Conservation (phyloP, 2,888 invertebrate genomes). For the Drosophila emarginata region DNA sequence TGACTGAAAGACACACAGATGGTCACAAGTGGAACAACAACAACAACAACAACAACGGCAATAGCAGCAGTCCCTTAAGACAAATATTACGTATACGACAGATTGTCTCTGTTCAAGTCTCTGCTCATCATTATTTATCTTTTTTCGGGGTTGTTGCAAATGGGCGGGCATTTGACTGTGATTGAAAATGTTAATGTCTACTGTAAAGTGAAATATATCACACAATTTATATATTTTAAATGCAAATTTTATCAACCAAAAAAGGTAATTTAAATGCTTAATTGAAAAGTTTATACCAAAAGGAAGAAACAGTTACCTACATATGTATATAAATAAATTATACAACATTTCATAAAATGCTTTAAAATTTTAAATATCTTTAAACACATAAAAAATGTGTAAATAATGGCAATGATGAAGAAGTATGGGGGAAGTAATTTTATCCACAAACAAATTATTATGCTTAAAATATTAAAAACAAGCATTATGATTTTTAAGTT, state of each 20-base stretch:
- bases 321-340: background rate
- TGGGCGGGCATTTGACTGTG: slow-evolving; percentile 7
- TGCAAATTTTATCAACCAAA: slow-evolving; percentile 19
- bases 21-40: slow-evolving; percentile 22
- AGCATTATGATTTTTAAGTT: too few relatives aligned
- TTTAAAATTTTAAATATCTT: background rate
- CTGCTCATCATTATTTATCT: slow-evolving; percentile 26
- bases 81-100: slow-evolving; percentile 25
- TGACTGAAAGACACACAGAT: slow-evolving; percentile 17
- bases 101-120: slow-evolving; percentile 18
- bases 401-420: too few relatives aligned
- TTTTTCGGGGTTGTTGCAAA: slow-evolving; percentile 1
- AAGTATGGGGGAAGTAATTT: too few relatives aligned
- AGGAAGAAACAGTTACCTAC: background rate
- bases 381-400: background rate
- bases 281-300: slow-evolving; percentile 26
- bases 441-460: too few relatives aligned
- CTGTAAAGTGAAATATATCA: slow-evolving; percentile 24
- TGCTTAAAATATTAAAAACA: too few relatives aligned
- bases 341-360: background rate
- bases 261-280: slow-evolving; percentile 28
- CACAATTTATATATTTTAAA: slow-evolving; percentile 33
- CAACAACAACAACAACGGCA: slow-evolving; percentile 6
- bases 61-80: background rate
- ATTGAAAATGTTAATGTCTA: slow-evolving; percentile 19